Conservation (phyloP, 2,797 vertebrate species). For the Molossus alvarezi region DNA sequence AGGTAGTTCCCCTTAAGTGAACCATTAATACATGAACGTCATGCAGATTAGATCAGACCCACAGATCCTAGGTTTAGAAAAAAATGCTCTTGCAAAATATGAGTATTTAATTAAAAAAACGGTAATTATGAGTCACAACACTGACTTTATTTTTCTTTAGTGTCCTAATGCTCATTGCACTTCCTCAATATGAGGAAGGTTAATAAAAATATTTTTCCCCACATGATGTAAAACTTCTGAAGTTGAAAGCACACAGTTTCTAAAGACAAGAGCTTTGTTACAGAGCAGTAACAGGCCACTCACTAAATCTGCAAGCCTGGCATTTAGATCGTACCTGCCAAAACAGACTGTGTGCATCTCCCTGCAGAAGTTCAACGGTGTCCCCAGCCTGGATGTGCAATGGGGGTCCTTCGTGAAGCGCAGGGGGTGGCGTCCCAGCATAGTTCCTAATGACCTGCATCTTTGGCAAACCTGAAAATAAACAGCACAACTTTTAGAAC, state of each 20-base stretch:
- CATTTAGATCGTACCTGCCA: constrained; percentile 94
- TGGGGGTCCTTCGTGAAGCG: constrained; percentile 91
- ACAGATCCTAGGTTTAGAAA: constrained; percentile 8
- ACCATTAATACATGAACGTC: constrained; percentile 58
- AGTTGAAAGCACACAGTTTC: constrained; percentile 28
- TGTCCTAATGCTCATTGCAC: background rate
- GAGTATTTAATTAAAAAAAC: constrained; percentile 78
- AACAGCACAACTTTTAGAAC: constrained; percentile 54
- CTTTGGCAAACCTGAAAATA: constrained; percentile 94
- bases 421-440: constrained; percentile 92
- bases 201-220: constrained; percentile 8
- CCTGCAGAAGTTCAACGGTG: constrained; percentile 95
- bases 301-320: background rate
- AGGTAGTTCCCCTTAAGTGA: constrained; percentile 46
- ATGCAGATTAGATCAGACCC: constrained; percentile 62
- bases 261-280: background rate
- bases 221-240: constrained; percentile 15
- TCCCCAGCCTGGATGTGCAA: constrained; percentile 95
- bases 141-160: constrained; percentile 47
- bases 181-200: background rate
- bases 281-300: background rate
- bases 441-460: constrained; percentile 97
- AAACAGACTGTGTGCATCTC: constrained; percentile 96
- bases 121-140: constrained; percentile 57
- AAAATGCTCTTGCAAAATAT: constrained; percentile 45